These are phyloP conservation scores for Ectemnius continuus DNA, from an alignment of 2,888 invertebrate species.

Conservation along the genomic window DNA sequence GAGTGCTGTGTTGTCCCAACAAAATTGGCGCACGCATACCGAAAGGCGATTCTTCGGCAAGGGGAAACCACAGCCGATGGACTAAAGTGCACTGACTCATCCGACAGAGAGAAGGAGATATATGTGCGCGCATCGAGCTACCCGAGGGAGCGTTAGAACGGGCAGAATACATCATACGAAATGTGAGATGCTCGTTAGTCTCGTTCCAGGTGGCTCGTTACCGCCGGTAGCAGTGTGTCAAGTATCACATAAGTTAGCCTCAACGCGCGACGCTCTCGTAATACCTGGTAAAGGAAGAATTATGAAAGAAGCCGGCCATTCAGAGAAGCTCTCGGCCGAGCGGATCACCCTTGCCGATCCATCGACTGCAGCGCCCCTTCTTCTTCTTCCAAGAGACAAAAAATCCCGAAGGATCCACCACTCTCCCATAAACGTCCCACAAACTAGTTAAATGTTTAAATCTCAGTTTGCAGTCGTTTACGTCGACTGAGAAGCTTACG, in stretches of 20 bases:
- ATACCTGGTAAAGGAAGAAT: slow-evolving; percentile 44
- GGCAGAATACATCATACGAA: slow-evolving; percentile 63
- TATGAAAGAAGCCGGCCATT: slow-evolving; percentile 50
- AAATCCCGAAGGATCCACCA: no score
- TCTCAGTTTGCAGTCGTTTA: no score
- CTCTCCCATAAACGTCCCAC: no score
- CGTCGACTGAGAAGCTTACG: no score
- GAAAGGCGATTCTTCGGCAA: slow-evolving; percentile 13
- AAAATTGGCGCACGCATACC: no score
- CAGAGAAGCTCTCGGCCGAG: not conserved
- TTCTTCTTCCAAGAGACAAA: no score
- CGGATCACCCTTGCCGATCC: not conserved
- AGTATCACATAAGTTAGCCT: slow-evolving; percentile 71
- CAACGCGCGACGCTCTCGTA: slow-evolving; percentile 53
- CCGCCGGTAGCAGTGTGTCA: slow-evolving; percentile 69
- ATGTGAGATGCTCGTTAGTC: slow-evolving; percentile 73
- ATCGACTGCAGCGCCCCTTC: no score
- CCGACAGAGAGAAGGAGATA: slow-evolving; percentile 3
- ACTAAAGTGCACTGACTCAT: slow-evolving; percentile 30
- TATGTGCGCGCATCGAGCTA: slow-evolving; percentile 30
- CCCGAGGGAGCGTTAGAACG: slow-evolving; percentile 53
- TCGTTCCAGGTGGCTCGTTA: slow-evolving; percentile 71
- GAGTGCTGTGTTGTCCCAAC: no score
- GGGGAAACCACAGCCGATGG: not conserved
- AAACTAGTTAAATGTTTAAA: no score